A percentile compares a stretch with the other conserved stretches of the same genome.
phyloP scores from a whole-genome alignment of 2,113 vertebrate genomes.

The Meriones unguiculatus region DNA sequence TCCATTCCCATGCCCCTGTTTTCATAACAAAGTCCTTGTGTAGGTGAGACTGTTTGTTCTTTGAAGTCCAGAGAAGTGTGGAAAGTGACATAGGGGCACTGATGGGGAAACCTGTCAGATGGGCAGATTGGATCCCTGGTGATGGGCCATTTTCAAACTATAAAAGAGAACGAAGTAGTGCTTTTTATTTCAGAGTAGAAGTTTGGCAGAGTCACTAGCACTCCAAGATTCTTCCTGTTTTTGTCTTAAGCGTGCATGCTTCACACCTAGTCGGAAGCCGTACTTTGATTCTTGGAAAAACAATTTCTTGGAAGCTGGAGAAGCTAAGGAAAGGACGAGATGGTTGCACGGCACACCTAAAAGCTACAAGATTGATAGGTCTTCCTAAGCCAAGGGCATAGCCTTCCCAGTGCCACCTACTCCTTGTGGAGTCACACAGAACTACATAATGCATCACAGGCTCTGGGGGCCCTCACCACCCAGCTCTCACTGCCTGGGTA shows the following conservation, averaged over 20 bases:
- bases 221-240: slow-evolving; percentile 48
- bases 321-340: slow-evolving; percentile 27
- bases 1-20: not conserved
- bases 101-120: not conserved
- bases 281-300: slow-evolving; percentile 63
- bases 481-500: not conserved
- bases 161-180: not conserved
- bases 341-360: not conserved
- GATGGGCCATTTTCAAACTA: slow-evolving; percentile 36
- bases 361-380: not conserved
- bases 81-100: slow-evolving; percentile 9
- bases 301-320: slow-evolving; percentile 54
- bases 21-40: slow-evolving; percentile 21
- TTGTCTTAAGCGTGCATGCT: slow-evolving; percentile 52
- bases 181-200: not conserved
- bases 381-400: not conserved
- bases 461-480: not conserved
- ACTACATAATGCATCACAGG: not conserved
- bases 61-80: slow-evolving; percentile 9
- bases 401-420: not conserved
- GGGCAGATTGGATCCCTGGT: not conserved
- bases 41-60: slow-evolving; percentile 37
- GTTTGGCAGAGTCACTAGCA: not conserved
- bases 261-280: slow-evolving; percentile 29
- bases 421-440: not conserved